phyloP scores from a whole-genome alignment of 2,888 invertebrate species.

The Prenolepis imparis region DNA sequence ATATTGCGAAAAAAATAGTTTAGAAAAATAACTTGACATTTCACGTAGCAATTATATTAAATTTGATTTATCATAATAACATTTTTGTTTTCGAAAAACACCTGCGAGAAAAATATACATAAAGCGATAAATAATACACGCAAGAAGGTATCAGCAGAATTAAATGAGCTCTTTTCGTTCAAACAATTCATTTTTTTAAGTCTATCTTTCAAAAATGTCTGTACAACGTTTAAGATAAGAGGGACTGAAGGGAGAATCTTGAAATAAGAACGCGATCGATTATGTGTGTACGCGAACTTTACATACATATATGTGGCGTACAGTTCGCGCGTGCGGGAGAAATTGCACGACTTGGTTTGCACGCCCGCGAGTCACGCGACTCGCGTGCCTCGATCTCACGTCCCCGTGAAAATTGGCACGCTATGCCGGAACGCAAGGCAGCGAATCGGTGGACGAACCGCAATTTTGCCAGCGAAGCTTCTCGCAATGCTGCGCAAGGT shows the following conservation, averaged over 20 bases:
- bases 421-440: neutral
- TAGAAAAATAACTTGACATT: neutral
- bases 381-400: slow-evolving; percentile 33
- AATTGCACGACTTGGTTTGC: slow-evolving; percentile 27
- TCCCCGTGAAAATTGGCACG: slow-evolving; percentile 53
- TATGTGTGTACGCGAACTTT: neutral
- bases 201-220: neutral
- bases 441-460: neutral
- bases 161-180: neutral
- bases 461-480: slow-evolving; percentile 25
- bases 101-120: neutral
- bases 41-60: neutral
- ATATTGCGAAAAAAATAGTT: neutral
- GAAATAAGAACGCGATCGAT: slow-evolving; percentile 1
- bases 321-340: slow-evolving; percentile 17
- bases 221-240: neutral
- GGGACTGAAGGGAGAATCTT: neutral
- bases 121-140: neutral
- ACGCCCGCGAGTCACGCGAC: slow-evolving; percentile 36
- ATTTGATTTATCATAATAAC: neutral
- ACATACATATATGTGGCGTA: neutral
- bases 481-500: slow-evolving; percentile 20
- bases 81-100: neutral
- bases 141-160: neutral
- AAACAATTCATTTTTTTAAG: neutral